A percentile compares a stretch with the other conserved stretches of the same genome.
Evolutionary conservation across 2,113 vertebrate species (phyloP).

Genomic region (Trachemys scripta): DNA sequence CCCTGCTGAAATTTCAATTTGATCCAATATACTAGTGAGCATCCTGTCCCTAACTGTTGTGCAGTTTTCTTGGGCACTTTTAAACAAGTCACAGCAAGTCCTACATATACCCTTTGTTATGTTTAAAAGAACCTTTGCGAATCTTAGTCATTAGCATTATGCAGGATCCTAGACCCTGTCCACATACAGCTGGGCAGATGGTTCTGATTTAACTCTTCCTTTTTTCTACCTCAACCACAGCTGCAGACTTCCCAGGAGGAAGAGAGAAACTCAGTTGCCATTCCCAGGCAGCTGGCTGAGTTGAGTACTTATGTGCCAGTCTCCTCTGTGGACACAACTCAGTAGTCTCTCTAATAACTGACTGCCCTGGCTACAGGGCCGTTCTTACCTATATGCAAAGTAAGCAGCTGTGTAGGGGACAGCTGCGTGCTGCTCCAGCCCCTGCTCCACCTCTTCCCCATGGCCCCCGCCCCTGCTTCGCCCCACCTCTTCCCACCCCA

Average conservation of each 20-base stretch:
- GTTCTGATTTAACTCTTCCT: background rate
- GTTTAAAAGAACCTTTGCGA: background rate
- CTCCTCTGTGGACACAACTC: background rate
- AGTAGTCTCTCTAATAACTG: background rate
- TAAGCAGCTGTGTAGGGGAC: too few species aligned
- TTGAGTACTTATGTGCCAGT: background rate
- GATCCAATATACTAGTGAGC: background rate
- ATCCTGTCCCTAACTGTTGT: background rate
- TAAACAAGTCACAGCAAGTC: background rate
- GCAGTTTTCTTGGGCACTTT: background rate
- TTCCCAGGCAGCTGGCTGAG: fast-evolving
- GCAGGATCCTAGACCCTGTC: background rate
- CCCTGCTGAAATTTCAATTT: background rate
- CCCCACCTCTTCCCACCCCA: too few species aligned
- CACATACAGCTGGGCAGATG: background rate
- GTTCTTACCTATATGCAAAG: too few species aligned
- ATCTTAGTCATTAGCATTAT: background rate
- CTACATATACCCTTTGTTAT: background rate
- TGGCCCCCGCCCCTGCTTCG: too few species aligned
- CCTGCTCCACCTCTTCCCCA: too few species aligned
- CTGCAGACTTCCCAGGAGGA: background rate
- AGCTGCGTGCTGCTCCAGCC: too few species aligned
- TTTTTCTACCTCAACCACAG: background rate
- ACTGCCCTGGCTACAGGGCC: background rate
- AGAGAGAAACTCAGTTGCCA: background rate